A percentile compares a stretch with the other conserved stretches of the same genome.
Evolutionary conservation across 2,888 invertebrate species (phyloP).

Genomic region (Hoplodrina blanda): DNA sequence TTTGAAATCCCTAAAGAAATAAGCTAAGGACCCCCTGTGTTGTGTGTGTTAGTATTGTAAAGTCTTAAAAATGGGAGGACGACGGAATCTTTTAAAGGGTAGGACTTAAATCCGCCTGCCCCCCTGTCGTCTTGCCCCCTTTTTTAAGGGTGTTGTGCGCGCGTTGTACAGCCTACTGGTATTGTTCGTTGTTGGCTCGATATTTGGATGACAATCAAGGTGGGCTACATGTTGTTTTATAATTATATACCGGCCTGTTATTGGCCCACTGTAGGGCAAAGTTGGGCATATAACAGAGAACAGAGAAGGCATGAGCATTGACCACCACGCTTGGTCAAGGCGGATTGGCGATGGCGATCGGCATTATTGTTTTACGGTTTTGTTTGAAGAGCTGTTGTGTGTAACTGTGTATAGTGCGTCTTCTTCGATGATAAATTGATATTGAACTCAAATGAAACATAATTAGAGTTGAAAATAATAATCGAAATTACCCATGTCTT

Average conservation of each 20-base stretch:
- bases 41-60: constrained; percentile 89
- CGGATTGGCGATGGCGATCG: no score
- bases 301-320: no score
- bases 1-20: constrained; percentile 53
- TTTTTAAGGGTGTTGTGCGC: constrained; percentile 77
- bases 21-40: constrained; percentile 75
- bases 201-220: constrained; percentile 85
- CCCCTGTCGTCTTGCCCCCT: constrained; percentile 74
- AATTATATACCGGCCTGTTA: no score
- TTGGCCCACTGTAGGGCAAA: no score
- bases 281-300: no score
- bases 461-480: no score
- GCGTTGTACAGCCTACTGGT: constrained; percentile 86
- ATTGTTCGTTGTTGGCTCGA: constrained; percentile 89
- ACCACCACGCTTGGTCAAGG: no score
- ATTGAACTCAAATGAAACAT: no score
- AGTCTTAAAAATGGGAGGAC: constrained; percentile 91
- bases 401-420: no score
- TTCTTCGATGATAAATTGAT: no score
- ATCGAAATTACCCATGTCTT: no score
- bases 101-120: constrained; percentile 86
- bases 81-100: constrained; percentile 90
- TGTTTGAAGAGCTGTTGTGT: neutral
- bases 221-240: constrained; percentile 84
- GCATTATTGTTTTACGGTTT: no score